Conservation (phyloP, 2,113 vertebrate genomes). For the Lucifuga dentata region DNA sequence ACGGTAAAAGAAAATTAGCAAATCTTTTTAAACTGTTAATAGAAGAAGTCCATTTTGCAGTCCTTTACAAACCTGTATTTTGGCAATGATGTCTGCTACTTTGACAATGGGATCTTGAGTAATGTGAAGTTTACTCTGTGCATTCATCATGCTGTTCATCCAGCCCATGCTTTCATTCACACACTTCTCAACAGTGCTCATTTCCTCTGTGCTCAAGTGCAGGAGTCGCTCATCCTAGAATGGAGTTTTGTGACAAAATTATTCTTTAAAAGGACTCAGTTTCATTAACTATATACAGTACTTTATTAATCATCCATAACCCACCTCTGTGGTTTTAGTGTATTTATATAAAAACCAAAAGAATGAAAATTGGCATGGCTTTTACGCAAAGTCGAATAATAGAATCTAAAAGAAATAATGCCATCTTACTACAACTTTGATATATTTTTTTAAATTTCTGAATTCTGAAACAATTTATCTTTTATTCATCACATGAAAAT, state of each 20-base stretch:
- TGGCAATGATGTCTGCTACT: slow-evolving; percentile 91
- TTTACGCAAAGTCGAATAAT: too few relatives aligned
- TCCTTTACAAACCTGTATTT: slow-evolving; percentile 87
- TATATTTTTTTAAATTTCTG: too few relatives aligned
- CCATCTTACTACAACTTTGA: too few relatives aligned
- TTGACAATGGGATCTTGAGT: slow-evolving; percentile 92
- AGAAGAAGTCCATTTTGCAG: not conserved
- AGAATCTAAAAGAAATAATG: too few relatives aligned
- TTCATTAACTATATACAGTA: slow-evolving; percentile 4
- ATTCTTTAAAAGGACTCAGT: not conserved
- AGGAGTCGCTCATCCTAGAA: slow-evolving; percentile 90
- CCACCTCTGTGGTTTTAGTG: not conserved
- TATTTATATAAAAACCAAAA: slow-evolving; percentile 6
- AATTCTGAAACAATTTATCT: too few relatives aligned
- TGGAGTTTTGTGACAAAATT: slow-evolving; percentile 12
- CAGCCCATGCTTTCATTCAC: slow-evolving; percentile 90
- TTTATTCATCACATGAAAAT: too few relatives aligned
- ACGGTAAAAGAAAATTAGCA: slow-evolving; percentile 1
- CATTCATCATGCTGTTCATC: slow-evolving; percentile 94
- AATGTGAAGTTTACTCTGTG: slow-evolving; percentile 89
- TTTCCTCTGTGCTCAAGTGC: slow-evolving; percentile 89
- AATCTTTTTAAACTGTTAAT: not conserved
- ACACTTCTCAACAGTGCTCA: slow-evolving; percentile 89
- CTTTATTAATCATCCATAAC: not conserved
- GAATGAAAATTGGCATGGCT: too few relatives aligned